Evolutionary conservation across 1,140 invertebrate genomes (phyloP), one percentile per base, ranked within the genome.

Genomic region (Micrasema minimum): DNA sequence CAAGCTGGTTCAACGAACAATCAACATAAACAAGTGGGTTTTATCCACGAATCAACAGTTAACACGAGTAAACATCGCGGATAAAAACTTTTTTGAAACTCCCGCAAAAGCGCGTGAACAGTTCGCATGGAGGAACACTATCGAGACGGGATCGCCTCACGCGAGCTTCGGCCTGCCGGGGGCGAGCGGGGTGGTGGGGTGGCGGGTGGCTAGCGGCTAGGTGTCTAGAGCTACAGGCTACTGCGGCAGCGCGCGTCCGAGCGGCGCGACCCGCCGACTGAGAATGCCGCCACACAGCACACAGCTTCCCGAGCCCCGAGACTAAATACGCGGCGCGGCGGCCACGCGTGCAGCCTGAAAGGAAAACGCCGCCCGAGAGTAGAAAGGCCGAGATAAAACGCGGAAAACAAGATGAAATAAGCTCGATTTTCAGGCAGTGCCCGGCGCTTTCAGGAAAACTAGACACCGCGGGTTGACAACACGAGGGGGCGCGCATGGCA

Each of bases 201-300:
- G 53, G 38, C 45, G 57, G 43, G 62, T 14, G 22, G 43, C 16
- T 20, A 64, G 45, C 65, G 65, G 64, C 38, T 22, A 7, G 50
- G 2, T n/a, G n/a, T n/a, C n/a, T n/a, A n/a, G n/a, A 14, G 65
- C 20, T 18, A 16, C 20, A 11, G 16, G 37, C 38, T 14, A 46
- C 26, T 4, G 59, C 59, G 59, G 55, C 12, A 18, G 72, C 51
- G 31, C 50, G 38, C 45, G 67, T 64, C 67, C 38, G 67, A 69
- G 67, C 38, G 31, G 59, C 67, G 61, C 66, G 31, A 68, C 31
- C 26, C 57, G 59, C 26, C 62, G 57, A 41, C 38, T 22, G 59
- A 62, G 38, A 62, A 62, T 62, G 45, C 38, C 22, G 14, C 38
- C 50, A 26, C 50, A 4, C 50, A 22, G 22, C 26, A 2, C 3